Evolutionary conservation across 1,140 invertebrate species (phyloP), one percentile per base, ranked within the genome.

Genomic region (Aphelinus atriplicis): DNA sequence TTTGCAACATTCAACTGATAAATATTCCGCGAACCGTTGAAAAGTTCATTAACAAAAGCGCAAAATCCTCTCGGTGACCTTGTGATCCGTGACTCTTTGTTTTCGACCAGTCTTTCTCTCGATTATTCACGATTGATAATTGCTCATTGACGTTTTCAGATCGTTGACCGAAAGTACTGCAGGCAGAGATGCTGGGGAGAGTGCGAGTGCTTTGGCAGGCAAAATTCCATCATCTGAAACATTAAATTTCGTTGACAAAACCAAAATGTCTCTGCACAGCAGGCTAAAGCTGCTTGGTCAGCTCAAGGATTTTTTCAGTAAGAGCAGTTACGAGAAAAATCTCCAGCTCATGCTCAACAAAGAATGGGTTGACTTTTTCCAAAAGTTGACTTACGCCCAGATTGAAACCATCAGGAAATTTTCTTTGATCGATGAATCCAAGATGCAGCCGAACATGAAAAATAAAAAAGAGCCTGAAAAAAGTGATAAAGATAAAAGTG

Each of bases 281-380:
- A 88, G 90, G 26, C 87, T 87, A 83, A 91, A 90, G 79, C 62
- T 90, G 2, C 77, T 91, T 5, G 80, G 80, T 3, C 86, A 89
- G 60, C 70, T 91, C 1, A 89, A 88, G 79, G 84, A 86, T 5
- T 88, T 89, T 70, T 76, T 90, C 1, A 81, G 80, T 3, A 91
- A 89, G 79, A 82, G 85, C 50, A 85, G 85, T 61, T 86, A 83
- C 47, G 88, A 90, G n/a, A 89, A 88, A 69, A 86, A 82, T 73
- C 70, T 89, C 47, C 87, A 89, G 62, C 82, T 88, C 51, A 78
- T 84, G n/a, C 67, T 90, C 4, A 89, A 85, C 65, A 90, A 89
- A 78, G 88, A 91, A 75, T 90, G 90, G 86, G 79, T 88, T 3
- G 84, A 88, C 1, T 82, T 88, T 56, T 77, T 91, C 46, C 87